phyloP scores from a whole-genome alignment of 2,113 vertebrate genomes.

The Mesoclemmys tuberculata region DNA sequence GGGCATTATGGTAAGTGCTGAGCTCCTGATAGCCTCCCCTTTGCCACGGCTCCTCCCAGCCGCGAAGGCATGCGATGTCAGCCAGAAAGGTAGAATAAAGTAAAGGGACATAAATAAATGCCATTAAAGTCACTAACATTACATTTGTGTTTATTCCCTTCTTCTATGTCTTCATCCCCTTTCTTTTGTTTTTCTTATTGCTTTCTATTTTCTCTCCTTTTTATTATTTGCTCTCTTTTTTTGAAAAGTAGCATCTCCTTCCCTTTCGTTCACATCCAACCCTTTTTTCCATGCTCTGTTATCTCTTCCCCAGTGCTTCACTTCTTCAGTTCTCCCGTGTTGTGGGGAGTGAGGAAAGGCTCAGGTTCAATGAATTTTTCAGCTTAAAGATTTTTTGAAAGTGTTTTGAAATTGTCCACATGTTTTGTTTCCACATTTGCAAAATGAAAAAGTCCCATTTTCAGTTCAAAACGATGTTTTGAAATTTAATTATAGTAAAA shows the following conservation, averaged over 20 bases:
- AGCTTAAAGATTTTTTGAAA: background rate
- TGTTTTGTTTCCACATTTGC: background rate
- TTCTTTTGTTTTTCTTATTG: background rate
- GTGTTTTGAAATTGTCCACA: background rate
- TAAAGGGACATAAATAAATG: background rate
- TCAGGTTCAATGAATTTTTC: background rate
- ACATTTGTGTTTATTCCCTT: background rate
- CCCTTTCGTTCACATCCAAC: background rate
- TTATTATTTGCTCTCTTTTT: background rate
- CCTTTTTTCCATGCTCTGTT: background rate
- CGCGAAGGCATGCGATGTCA: background rate
- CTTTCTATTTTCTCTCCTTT: background rate
- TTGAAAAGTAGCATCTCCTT: background rate
- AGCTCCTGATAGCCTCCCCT: background rate
- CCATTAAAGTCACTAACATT: background rate
- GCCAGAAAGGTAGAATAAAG: background rate
- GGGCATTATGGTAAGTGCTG: background rate
- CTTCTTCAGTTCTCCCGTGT: background rate
- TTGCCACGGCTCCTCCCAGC: background rate
- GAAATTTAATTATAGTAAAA: background rate
- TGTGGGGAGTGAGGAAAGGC: background rate
- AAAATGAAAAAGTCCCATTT: background rate
- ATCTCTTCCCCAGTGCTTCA: background rate
- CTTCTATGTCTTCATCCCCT: background rate
- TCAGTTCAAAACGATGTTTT: background rate